phyloP scores from a whole-genome alignment of 2,888 invertebrate species.

The Noctua fimbriata region DNA sequence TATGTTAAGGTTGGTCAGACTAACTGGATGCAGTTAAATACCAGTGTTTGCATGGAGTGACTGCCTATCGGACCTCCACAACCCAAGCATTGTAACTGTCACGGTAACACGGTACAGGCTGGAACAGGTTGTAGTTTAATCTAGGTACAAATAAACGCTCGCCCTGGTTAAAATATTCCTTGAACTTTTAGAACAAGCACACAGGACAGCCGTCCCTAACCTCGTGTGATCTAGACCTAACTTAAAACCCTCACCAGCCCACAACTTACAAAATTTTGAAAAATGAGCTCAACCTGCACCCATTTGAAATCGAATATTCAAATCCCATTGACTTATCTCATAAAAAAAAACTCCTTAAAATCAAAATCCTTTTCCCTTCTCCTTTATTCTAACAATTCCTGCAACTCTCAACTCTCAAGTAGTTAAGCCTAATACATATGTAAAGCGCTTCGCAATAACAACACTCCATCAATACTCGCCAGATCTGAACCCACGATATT shows the following conservation, averaged over 20 bases:
- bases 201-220: background rate
- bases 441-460: constrained; percentile 54
- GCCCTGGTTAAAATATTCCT: background rate
- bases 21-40: background rate
- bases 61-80: background rate
- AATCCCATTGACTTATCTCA: background rate
- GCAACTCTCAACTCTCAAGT: constrained; percentile 27
- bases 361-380: background rate
- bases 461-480: constrained; percentile 55
- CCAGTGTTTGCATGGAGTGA: background rate
- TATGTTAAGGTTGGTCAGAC: background rate
- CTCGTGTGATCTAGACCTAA: background rate
- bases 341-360: constrained; percentile 3
- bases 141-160: background rate
- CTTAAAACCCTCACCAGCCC: background rate
- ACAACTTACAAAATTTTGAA: background rate
- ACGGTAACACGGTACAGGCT: background rate
- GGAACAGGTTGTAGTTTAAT: background rate
- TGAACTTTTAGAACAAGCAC: background rate
- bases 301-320: background rate
- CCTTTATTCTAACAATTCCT: constrained; percentile 26
- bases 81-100: background rate
- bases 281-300: background rate
- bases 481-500: constrained; percentile 64
- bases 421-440: constrained; percentile 50